phyloP scores from a whole-genome alignment of 2,113 vertebrate species.

The Campylomormyrus numenius region DNA sequence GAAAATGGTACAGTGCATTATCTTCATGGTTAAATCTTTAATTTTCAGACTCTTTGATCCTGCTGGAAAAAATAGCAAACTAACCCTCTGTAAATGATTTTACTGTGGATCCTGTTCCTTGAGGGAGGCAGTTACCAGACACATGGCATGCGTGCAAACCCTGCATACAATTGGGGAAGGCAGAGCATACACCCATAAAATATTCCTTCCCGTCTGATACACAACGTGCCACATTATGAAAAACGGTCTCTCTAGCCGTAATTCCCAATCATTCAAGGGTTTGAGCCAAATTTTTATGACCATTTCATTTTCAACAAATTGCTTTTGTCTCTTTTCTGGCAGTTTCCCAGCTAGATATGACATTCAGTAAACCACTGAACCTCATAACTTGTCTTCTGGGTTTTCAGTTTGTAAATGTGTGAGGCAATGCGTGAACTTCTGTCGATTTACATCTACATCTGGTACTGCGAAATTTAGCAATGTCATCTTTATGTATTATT shows the following conservation, averaged over 20 bases:
- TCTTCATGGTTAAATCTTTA: neutral
- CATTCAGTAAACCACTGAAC: neutral
- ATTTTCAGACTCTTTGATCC: neutral
- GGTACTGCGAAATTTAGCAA: neutral
- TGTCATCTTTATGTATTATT: neutral
- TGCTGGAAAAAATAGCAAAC: neutral
- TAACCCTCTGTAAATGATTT: neutral
- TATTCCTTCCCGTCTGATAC: neutral
- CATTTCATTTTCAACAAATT: constrained; percentile 6
- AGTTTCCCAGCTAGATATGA: neutral
- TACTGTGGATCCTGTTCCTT: neutral
- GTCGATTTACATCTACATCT: neutral
- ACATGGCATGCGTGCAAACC: neutral
- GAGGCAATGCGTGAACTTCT: neutral
- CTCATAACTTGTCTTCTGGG: neutral
- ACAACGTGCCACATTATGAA: neutral
- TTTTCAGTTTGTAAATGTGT: neutral
- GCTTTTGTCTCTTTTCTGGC: neutral
- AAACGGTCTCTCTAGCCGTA: neutral
- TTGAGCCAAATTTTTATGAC: neutral
- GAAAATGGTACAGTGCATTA: neutral
- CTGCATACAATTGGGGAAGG: neutral
- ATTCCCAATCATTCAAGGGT: neutral
- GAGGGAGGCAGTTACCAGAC: neutral
- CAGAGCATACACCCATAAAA: neutral